These are phyloP conservation scores for Ectropis grisescens DNA, from an alignment of 1,140 invertebrate species.

Conservation along the genomic window DNA sequence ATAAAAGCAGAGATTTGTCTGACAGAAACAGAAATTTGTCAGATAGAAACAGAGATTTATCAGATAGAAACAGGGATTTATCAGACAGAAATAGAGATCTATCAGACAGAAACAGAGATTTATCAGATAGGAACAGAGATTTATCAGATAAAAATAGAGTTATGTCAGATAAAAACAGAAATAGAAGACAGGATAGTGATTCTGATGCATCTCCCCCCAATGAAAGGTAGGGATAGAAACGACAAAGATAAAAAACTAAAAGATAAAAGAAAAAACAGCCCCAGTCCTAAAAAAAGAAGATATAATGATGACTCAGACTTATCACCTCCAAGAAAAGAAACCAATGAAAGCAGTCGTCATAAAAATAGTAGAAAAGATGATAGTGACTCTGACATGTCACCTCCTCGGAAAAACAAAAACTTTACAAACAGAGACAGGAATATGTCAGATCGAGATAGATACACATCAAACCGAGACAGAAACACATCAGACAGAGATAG, in stretches of 20 bases:
- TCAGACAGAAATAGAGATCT: too few species aligned
- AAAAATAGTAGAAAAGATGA: slow-evolving; percentile 10
- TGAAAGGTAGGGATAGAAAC: slow-evolving; percentile 9
- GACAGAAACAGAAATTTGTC: too few species aligned
- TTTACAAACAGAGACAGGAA: slow-evolving; percentile 9
- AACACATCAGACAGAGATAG: slow-evolving; percentile 14
- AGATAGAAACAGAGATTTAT: too few species aligned
- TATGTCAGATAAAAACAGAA: too few species aligned
- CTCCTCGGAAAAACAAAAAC: slow-evolving; percentile 33
- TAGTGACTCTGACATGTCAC: slow-evolving; percentile 37
- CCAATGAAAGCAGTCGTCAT: neutral
- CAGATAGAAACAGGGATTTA: too few species aligned
- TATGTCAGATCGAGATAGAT: too few species aligned
- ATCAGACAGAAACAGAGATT: too few species aligned
- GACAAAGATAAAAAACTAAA: slow-evolving; percentile 39
- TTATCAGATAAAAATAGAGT: slow-evolving; percentile 6
- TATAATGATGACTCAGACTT: slow-evolving; percentile 23
- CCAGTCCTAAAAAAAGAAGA: slow-evolving; percentile 1
- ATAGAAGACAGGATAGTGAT: slow-evolving; percentile 7
- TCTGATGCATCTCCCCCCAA: slow-evolving; percentile 45
- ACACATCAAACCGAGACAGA: too few species aligned
- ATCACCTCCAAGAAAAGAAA: slow-evolving; percentile 32
- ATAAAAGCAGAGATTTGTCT: too few species aligned
- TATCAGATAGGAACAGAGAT: too few species aligned
- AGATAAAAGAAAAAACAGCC: slow-evolving; percentile 15